Evolutionary conservation across 1,140 invertebrate genomes (phyloP), one percentile per base, ranked within the genome.

Genomic region (Sitodiplosis mosellana): DNA sequence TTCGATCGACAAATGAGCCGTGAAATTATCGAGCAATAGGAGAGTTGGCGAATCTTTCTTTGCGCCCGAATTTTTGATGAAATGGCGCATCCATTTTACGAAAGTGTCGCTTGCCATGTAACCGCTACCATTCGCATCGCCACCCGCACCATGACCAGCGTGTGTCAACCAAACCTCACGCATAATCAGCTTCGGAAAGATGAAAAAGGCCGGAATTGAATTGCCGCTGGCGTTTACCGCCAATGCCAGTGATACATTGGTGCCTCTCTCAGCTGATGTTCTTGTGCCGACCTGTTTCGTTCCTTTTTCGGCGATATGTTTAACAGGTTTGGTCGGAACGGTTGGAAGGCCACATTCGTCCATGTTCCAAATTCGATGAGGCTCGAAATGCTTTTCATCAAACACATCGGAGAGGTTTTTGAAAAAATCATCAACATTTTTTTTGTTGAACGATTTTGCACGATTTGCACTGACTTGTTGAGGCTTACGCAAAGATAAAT

Each of bases 1-100:
- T 49, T 61, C 56, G 11, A 67, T 52, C 33, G 58, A 63, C 50
- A 60, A 45, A 49, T 67, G 65, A 21, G 58, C 62, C 33, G 54
- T 54, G 47, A 67, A 63, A 50, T 65, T 65, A 50, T 66, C 63
- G 20, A 65, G 46, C 1, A 66, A 57, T 48, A 64, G 45, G 12
- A 65, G 46, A 1, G 59, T 52, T 22, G 56, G 58, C 48, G 58
- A 56, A 12, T 54, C 43, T 21, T 46, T 49, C 12, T 52, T 49
- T 33, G 54, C 53, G 8, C 58, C 53, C 0, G 55, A 55, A 45
- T 58, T 45, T 47, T 56, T 50, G 6, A 61, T 52, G 48, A 72
- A 70, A 54, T 70, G 56, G 46, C 61, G 51, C 7, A 56, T 34
- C 34, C 51, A 66, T 52, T 61, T 52, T 42, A 62, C 49, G 51